A percentile compares a stretch with the other conserved stretches of the same genome.
Conservation (phyloP, 2,888 invertebrate species). For the Temnothorax unifasciatus region DNA sequence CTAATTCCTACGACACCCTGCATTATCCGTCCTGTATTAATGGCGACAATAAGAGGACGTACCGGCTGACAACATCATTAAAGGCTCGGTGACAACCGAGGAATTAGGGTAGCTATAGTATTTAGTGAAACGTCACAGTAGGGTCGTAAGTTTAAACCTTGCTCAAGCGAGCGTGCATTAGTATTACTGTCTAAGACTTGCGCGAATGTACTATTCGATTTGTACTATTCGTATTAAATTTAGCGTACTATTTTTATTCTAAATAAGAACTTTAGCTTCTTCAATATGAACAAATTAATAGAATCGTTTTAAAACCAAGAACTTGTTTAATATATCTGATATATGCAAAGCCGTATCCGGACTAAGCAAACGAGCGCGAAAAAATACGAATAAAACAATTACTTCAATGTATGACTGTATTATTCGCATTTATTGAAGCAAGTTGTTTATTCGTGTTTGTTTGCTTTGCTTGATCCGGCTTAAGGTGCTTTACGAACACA, state of each 20-base stretch:
- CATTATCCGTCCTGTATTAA: slow-evolving; percentile 52
- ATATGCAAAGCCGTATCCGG: background rate
- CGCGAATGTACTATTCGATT: background rate
- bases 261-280: background rate
- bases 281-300: slow-evolving; percentile 12
- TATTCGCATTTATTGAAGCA: background rate
- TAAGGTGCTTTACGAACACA: background rate
- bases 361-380: background rate
- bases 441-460: slow-evolving; percentile 3
- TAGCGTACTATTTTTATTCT: background rate
- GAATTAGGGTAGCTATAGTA: slow-evolving; percentile 57
- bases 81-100: slow-evolving; percentile 57
- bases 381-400: background rate
- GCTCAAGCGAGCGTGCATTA: slow-evolving; percentile 7
- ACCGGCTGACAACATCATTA: slow-evolving; percentile 57
- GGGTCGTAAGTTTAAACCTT: slow-evolving; percentile 53
- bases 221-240: background rate
- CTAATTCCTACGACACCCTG: slow-evolving; percentile 41
- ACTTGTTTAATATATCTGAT: background rate
- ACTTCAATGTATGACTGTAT: background rate
- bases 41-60: slow-evolving; percentile 55
- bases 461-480: slow-evolving; percentile 9
- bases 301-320: background rate
- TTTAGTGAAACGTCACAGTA: slow-evolving; percentile 57
- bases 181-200: background rate